Base-by-base conservation (phyloP, 2,113 vertebrate genomes). In the Colossoma macropomum region DNA sequence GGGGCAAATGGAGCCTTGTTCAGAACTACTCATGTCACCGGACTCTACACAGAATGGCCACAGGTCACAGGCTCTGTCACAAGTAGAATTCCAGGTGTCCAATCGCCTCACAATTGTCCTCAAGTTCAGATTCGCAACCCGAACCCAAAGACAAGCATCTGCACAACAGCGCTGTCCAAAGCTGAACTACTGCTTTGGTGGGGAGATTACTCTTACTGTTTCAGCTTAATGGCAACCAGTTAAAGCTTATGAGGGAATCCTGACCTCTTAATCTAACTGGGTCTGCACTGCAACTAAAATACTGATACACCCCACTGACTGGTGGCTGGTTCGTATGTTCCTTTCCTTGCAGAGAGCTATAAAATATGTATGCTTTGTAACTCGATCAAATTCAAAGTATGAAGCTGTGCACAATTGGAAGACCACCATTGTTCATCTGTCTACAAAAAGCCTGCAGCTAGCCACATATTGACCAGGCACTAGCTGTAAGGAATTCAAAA, bases 11-110 rank as follows among this genome's bases (percentile, higher is more conserved):
- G 92, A 85, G 88, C 95, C 94, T 83, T 84, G 90, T 90, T 98
- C 93, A 95, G 95, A 93, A 86, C 92, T 89, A 86, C 91, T 97
- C 96, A 96, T 96, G 89, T 92, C 96, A 90, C 85, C 82, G 25
- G 79, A 76, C 66, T 78, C 82, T 78, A 80, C 84, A 62, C 75
- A 60, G 25, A 27, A 65, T 68, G 66, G 60, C 75, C 41, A 60
- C 23, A 71, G 34, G 70, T 75, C 77, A 80, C 69, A 45, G 50
- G 50, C 79, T 72, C 80, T 66, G 68, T 62, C 32, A 69, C 77
- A 59, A 86, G 77, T 86, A 59, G 68, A 77, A 85, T 78, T 80
- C 84, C 81, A 80, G 75, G 77, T 71, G 77, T 86, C 72, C 38
- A 34, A 19, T 32, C 84, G 32, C 87, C 91, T 87, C 88, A 88